Evolutionary conservation across 2,113 vertebrate species (phyloP).

Genomic region (Sterna hirundo): DNA sequence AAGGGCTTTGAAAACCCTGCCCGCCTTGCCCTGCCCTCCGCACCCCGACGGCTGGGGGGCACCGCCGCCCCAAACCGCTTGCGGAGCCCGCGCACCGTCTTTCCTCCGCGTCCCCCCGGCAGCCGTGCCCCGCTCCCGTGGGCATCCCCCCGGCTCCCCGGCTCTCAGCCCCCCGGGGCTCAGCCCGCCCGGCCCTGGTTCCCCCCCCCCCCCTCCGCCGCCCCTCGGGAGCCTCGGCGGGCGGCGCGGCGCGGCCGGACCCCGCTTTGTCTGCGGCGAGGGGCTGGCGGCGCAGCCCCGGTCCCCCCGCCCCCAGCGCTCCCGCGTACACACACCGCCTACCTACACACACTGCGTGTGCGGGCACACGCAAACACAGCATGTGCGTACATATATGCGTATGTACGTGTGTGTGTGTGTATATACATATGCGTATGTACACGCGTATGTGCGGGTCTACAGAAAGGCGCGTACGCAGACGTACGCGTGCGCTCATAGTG

Average conservation of each 20-base stretch:
- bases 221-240: background rate
- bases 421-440: too few species aligned
- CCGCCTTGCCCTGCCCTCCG: background rate
- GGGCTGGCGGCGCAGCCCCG: background rate
- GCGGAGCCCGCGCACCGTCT: background rate
- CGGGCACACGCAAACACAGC: background rate
- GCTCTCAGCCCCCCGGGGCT: background rate
- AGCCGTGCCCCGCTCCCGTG: background rate
- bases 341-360: too few species aligned
- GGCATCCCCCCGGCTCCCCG: background rate
- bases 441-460: background rate
- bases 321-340: background rate
- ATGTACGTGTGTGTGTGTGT: too few species aligned
- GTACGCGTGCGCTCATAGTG: accelerated
- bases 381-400: accelerated
- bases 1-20: background rate
- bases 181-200: background rate
- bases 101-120: background rate
- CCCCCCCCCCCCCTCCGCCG: too few species aligned
- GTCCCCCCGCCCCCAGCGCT: too few species aligned
- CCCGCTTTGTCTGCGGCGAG: background rate
- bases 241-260: background rate
- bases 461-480: background rate
- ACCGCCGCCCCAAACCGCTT: background rate
- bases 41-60: background rate